Evolutionary conservation across 2,797 vertebrate species (phyloP).

Genomic region (Crax fasciolata): DNA sequence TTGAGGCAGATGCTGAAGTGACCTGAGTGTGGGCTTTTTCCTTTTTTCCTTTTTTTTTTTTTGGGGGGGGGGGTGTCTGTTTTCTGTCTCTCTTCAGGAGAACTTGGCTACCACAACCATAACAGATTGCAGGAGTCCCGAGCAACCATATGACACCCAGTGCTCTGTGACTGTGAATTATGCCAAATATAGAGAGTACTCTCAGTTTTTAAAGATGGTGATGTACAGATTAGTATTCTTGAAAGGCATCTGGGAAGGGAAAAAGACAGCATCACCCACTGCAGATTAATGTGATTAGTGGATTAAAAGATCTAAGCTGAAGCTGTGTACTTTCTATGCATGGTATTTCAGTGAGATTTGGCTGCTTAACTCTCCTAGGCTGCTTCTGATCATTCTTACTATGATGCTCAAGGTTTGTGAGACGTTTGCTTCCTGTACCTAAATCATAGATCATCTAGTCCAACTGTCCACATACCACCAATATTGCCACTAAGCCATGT

Average conservation of each 20-base stretch:
- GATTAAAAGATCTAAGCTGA: neutral
- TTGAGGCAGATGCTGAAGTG: neutral
- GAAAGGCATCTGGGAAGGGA: neutral
- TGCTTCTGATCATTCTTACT: neutral
- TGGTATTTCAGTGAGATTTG: neutral
- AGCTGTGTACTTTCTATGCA: rapidly evolving
- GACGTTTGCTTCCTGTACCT: neutral
- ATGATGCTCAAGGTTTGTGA: rapidly evolving
- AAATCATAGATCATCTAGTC: neutral
- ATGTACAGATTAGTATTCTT: neutral
- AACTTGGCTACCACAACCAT: neutral
- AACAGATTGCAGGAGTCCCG: neutral
- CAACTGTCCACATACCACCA: too few species aligned
- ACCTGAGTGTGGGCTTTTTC: rapidly evolving
- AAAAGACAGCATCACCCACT: neutral
- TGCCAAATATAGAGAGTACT: neutral
- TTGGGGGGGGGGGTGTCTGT: neutral
- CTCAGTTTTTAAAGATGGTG: neutral
- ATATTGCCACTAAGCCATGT: too few species aligned
- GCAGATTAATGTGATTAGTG: neutral
- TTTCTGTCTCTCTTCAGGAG: rapidly evolving
- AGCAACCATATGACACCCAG: neutral
- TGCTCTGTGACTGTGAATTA: neutral
- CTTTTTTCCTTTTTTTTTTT: neutral
- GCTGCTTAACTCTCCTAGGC: neutral